Base-by-base conservation (phyloP, 2,797 vertebrate species). In the Etheostoma nigrum region DNA sequence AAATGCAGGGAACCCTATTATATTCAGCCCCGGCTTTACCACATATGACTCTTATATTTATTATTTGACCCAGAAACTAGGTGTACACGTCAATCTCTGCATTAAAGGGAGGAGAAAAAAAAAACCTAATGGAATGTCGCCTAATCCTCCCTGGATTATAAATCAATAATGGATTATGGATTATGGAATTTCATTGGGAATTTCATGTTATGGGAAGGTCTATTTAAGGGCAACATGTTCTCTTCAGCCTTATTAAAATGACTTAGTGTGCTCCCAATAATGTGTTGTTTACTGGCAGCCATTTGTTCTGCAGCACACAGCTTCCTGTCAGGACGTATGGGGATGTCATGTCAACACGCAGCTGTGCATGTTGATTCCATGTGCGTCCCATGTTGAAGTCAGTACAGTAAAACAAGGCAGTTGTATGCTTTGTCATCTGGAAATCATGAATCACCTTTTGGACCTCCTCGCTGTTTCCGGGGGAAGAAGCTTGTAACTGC, bases 161-260 rank as follows among this genome's bases (percentile, higher is more conserved):
- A 88, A 89, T 92, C 83, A 86, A 86, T 90, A 72, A 72, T 80
- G 84, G 87, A 90, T 93, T 92, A 90, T 88, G 78, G 83, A 91
- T 91, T 88, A 91, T 82, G 75, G 76, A 90, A 87, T 90, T 87
- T 88, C 80, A 84, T 84, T 84, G 81, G 82, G 80, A 90, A 82
- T 85, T 62, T 81, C 48, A 61, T 86, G 70, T 88, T 90, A 84
- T 53, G 52, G 49, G 33, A 80, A 84, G 80, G 84, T 80, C 70
- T 48, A 0, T 30, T 78, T 21, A 81, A 90, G 83, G 82, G 5
- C 66, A 68, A 13, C 40, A 21, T 67, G 66, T 60, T 66, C 23
- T 36, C 36, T 42, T 27, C 21, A 19, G 54, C 14, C 44, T 63
- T 52, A 10, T 53, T n/a, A 51, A 75, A 44, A 21, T 16, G 64